A percentile compares a stretch with the other conserved stretches of the same genome.
Conservation (phyloP, 2,797 vertebrate genomes). For the Heterohyrax brucei region DNA sequence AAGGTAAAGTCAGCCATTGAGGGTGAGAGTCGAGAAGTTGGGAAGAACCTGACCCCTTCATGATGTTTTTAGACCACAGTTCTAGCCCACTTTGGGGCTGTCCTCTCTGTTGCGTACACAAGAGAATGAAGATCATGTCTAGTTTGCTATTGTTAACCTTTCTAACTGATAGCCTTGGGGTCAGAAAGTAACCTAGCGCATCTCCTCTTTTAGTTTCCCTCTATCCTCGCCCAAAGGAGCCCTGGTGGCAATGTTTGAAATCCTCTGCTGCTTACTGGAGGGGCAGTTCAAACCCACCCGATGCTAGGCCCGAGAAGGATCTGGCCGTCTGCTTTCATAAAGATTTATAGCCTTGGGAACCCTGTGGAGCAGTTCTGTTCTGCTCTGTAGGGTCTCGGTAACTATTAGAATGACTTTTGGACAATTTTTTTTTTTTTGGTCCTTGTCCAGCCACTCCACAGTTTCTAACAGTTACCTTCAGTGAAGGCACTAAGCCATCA, state of each 20-base stretch:
- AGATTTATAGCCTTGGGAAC: too few relatives aligned
- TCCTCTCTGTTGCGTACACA: slow-evolving; percentile 20
- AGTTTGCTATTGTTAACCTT: slow-evolving; percentile 52
- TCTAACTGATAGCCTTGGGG: slow-evolving; percentile 35
- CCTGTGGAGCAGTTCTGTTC: too few relatives aligned
- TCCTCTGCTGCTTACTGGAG: too few relatives aligned
- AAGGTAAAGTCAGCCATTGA: not conserved
- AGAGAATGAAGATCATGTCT: slow-evolving; percentile 34
- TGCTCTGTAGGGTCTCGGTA: too few relatives aligned
- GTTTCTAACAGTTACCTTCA: slow-evolving; percentile 28
- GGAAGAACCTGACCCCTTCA: not conserved
- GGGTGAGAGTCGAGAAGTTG: not conserved
- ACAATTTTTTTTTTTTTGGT: not conserved
- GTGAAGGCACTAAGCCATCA: slow-evolving; percentile 8
- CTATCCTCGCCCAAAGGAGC: not conserved
- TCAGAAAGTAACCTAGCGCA: slow-evolving; percentile 44
- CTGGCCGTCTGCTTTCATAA: too few relatives aligned
- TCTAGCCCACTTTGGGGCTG: not conserved
- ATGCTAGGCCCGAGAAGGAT: too few relatives aligned
- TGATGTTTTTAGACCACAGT: slow-evolving; percentile 44
- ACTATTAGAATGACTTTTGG: too few relatives aligned
- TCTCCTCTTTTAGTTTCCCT: slow-evolving; percentile 40
- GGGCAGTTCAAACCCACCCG: too few relatives aligned
- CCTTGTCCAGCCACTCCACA: not conserved
- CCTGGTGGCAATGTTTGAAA: too few relatives aligned